Base-by-base conservation (phyloP, 2,113 vertebrate species). In the Lathamus discolor region DNA sequence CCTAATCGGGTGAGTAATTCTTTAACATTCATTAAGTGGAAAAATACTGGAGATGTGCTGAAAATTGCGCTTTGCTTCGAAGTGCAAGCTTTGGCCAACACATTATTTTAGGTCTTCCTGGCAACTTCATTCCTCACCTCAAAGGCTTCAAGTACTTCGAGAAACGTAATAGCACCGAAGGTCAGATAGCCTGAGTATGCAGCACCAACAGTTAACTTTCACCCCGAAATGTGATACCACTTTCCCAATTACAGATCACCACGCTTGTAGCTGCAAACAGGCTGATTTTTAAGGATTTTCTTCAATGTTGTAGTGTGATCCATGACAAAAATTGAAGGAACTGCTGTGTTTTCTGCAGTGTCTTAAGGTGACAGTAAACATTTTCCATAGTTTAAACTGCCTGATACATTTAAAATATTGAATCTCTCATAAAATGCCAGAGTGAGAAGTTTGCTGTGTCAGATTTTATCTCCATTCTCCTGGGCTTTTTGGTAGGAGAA, bases 1-100 rank as follows among this genome's bases (percentile, higher is more conserved):
- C 93, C 98, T 99, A 89, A 98, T 98, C 63, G 99, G 99, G 99
- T 99, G 98, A 99, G 99, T 99, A 98, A 97, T 94, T 96, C 93
- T 93, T 86, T 96, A 86, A 94, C 82, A 17, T 52, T 95, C 67
- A 83, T 74, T 70, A 23, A 88, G 84, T 93, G 69, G 80, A 86
- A 95, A 86, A 94, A 59, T 48, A 89, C 82, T 69, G 79, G 28
- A 68, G 91, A 28, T 39, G 74, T 41, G 81, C 92, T 75, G 64
- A 35, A 29, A 88, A 15, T 7, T 4, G n/a, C 17, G 78, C 39
- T 90, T 23, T 59, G 72, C 17, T 51, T 54, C 18, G 2, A 46
- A 57, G 46, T 4, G 43, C 64, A 31, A 23, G 17, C 41, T 86
- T 62, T n/a, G 86, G 72, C 76, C 75, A 94, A 67, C 94, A 7